These are phyloP conservation scores for Lepidotrigona ventralis DNA, from an alignment of 1,140 invertebrate species.

Conservation along the genomic window DNA sequence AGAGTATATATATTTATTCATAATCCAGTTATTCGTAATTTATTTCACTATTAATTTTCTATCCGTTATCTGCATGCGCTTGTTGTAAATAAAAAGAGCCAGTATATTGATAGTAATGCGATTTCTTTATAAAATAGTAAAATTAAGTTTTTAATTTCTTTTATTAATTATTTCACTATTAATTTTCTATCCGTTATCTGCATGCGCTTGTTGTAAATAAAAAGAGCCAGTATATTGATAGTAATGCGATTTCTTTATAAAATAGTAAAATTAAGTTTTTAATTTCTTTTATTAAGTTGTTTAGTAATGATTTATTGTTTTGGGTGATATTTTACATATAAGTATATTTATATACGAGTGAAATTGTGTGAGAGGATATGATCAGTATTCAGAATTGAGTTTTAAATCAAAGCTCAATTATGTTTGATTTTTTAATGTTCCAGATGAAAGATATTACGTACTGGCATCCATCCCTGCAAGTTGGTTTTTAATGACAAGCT, in stretches of 20 bases:
- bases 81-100: background rate
- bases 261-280: background rate
- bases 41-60: background rate
- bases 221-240: background rate
- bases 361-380: background rate
- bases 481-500: constrained; percentile 84
- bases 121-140: background rate
- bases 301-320: no score
- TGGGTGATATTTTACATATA: no score
- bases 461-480: constrained; percentile 86
- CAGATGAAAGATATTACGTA: constrained; percentile 86
- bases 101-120: background rate
- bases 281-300: background rate
- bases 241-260: background rate
- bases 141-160: background rate
- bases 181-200: background rate
- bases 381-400: background rate
- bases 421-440: constrained; percentile 68
- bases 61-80: background rate
- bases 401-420: background rate
- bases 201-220: background rate
- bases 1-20: constrained; percentile 9
- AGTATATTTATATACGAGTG: background rate
- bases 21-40: background rate
- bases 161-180: background rate